Conservation (phyloP, 2,797 vertebrate species). For the Notoglanidium macrostoma region DNA sequence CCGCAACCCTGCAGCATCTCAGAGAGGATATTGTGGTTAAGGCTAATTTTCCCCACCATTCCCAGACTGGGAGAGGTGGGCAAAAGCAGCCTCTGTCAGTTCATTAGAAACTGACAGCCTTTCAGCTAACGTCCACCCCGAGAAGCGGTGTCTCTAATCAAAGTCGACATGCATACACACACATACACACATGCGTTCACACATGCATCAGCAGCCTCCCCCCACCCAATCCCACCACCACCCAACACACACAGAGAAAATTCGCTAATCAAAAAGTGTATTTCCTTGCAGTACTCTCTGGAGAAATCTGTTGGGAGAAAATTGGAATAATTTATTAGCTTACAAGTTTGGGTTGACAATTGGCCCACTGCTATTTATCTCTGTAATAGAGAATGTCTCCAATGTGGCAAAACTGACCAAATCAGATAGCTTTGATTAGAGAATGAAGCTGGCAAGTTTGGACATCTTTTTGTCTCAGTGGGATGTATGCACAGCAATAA, state of each 20-base stretch:
- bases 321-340: slow-evolving; percentile 97
- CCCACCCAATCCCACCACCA: slow-evolving; percentile 77
- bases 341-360: slow-evolving; percentile 95
- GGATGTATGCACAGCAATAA: slow-evolving; percentile 87
- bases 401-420: slow-evolving; percentile 95
- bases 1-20: slow-evolving; percentile 42
- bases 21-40: slow-evolving; percentile 62
- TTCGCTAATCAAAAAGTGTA: slow-evolving; percentile 96
- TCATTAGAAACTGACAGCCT: slow-evolving; percentile 91
- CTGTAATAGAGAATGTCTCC: slow-evolving; percentile 91
- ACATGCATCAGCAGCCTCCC: slow-evolving; percentile 56
- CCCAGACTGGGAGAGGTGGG: slow-evolving; percentile 80
- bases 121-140: slow-evolving; percentile 87
- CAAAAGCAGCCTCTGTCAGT: slow-evolving; percentile 83
- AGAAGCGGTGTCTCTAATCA: slow-evolving; percentile 91
- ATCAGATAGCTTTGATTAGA: slow-evolving; percentile 95
- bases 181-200: slow-evolving; percentile 43
- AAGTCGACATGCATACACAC: slow-evolving; percentile 88
- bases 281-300: slow-evolving; percentile 91
- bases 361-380: slow-evolving; percentile 91
- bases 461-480: slow-evolving; percentile 84
- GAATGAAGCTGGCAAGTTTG: slow-evolving; percentile 92
- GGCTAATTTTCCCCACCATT: slow-evolving; percentile 86
- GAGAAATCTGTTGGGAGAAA: slow-evolving; percentile 92
- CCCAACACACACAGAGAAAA: slow-evolving; percentile 77